Percentiles rank a stretch among this genome's conserved stretches.
These are phyloP conservation scores for Melanotaenia maccullochi DNA, from an alignment of 2,797 vertebrate species.

Conservation along the genomic window DNA sequence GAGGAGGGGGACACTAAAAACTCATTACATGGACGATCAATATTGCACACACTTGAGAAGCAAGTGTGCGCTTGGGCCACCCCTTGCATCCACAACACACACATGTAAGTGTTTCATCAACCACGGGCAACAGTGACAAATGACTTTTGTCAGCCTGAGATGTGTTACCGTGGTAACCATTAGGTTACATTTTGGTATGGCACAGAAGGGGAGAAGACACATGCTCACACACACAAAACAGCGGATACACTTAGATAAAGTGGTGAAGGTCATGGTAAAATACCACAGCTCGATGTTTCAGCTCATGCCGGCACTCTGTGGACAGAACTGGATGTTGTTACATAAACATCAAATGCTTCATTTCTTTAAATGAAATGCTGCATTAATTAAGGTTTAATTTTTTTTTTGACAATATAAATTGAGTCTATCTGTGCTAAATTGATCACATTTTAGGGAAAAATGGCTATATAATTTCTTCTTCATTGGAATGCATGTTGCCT, in stretches of 20 bases:
- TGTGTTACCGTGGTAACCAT: conserved; percentile 79
- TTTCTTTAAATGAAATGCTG: neutral
- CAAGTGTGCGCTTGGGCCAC: conserved; percentile 26
- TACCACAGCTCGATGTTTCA: conserved; percentile 34
- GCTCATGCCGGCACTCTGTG: conserved; percentile 13
- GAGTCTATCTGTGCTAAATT: neutral
- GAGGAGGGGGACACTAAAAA: conserved; percentile 79
- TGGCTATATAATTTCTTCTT: neutral
- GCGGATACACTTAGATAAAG: conserved; percentile 44
- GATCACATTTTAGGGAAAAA: neutral
- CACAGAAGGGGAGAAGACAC: conserved; percentile 36
- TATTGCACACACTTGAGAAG: conserved; percentile 76
- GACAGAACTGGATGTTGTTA: neutral
- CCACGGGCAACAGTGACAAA: conserved; percentile 67
- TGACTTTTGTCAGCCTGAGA: conserved; percentile 78
- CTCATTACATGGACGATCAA: conserved; percentile 83
- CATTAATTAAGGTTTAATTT: neutral
- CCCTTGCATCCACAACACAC: conserved; percentile 33
- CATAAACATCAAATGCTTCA: no score
- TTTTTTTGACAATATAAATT: neutral
- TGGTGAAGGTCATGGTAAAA: conserved; percentile 57
- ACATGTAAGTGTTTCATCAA: conserved; percentile 51
- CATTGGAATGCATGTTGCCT: neutral
- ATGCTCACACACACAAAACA: conserved; percentile 15
- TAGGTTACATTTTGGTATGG: conserved; percentile 66